Percentiles rank a stretch among this genome's conserved stretches.
Conservation (phyloP, 2,797 vertebrate genomes). For the Dipus sagitta region DNA sequence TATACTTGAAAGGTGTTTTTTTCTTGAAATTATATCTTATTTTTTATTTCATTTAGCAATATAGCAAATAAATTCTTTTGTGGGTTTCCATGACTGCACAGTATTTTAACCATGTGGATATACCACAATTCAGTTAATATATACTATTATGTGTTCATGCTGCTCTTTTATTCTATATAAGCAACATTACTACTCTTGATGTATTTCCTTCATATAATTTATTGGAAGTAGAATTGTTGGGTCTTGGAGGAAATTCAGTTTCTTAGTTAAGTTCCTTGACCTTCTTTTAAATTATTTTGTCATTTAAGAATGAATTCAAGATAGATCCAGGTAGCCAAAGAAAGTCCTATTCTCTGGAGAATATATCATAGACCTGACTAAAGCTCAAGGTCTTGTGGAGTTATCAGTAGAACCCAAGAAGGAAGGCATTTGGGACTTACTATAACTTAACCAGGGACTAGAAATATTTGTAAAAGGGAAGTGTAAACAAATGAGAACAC, state of each 20-base stretch:
- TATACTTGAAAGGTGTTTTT: not conserved
- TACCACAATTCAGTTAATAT: not conserved
- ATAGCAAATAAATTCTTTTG: not conserved
- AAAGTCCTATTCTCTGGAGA: not conserved
- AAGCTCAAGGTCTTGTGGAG: not conserved
- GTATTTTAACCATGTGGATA: slow-evolving; percentile 24
- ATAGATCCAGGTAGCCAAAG: not conserved
- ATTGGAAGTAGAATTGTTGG: not conserved
- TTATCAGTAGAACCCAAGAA: not conserved
- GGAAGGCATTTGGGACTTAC: not conserved
- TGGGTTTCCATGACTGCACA: not conserved
- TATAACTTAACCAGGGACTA: not conserved
- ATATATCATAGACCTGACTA: not conserved
- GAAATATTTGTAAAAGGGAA: not conserved
- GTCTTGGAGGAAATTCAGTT: slow-evolving; percentile 29
- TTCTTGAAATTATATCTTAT: slow-evolving; percentile 16
- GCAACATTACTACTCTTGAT: slow-evolving; percentile 7
- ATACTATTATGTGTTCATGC: slow-evolving; percentile 13
- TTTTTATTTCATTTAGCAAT: slow-evolving; percentile 1
- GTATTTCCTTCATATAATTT: slow-evolving; percentile 50
- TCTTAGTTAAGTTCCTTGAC: slow-evolving; percentile 14
- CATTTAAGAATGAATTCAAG: not conserved
- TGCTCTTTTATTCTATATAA: not conserved
- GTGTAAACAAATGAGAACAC: not conserved
- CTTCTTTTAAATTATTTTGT: slow-evolving; percentile 55